Conservation (phyloP, 1,140 invertebrate genomes). For the Neoseiulus cucumeris region DNA sequence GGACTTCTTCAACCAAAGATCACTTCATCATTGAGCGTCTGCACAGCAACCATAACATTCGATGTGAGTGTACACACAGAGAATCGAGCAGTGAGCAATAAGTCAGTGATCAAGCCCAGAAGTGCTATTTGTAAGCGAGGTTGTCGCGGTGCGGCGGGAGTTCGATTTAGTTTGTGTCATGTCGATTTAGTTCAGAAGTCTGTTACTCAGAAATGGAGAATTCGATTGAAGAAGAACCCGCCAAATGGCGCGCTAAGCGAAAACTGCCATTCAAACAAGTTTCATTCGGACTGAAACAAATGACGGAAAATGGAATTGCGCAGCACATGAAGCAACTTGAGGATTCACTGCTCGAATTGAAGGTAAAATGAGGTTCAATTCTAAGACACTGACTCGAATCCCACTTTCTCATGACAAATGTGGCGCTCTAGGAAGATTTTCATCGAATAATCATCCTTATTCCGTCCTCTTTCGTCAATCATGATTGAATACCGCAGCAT, state of each 20-base stretch:
- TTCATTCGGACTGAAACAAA: not conserved
- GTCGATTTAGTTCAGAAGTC: too few species aligned
- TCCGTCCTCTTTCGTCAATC: too few species aligned
- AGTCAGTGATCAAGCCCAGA: too few species aligned
- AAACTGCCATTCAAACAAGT: conserved; percentile 7
- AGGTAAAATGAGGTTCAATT: not conserved
- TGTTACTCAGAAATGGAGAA: not conserved
- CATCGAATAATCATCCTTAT: not conserved
- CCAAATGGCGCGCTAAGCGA: not conserved
- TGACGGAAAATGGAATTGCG: not conserved
- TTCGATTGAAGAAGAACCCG: not conserved
- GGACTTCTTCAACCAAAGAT: too few species aligned
- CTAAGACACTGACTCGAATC: not conserved
- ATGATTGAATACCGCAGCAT: too few species aligned
- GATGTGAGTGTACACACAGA: too few species aligned
- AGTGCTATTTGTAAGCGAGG: too few species aligned
- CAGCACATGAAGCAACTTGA: not conserved
- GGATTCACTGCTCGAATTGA: not conserved
- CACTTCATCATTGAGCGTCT: too few species aligned
- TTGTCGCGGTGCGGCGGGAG: too few species aligned
- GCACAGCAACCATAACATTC: too few species aligned
- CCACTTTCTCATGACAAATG: not conserved
- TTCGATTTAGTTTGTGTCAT: too few species aligned
- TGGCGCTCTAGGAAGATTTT: not conserved
- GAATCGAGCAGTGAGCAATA: too few species aligned